Evolutionary conservation across 2,888 invertebrate genomes (phyloP).

Genomic region (Lepeophtheirus nordmannii): DNA sequence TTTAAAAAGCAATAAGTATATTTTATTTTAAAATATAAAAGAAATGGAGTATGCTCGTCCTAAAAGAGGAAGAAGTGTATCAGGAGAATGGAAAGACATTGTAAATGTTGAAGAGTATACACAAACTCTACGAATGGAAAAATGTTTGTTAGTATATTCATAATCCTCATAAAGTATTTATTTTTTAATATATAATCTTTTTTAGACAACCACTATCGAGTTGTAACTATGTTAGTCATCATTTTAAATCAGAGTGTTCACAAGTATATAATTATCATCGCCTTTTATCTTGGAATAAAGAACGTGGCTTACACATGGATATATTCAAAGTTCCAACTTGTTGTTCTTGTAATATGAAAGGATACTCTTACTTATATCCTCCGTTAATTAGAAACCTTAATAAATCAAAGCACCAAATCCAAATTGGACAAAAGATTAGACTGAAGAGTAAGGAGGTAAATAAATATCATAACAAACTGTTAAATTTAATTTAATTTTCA

Average conservation of each 20-base stretch:
- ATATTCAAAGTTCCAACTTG: slow-evolving; percentile 68
- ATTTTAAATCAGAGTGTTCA: slow-evolving; percentile 60
- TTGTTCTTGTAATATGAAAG: slow-evolving; percentile 64
- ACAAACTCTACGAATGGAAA: slow-evolving; percentile 62
- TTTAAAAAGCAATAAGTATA: background rate
- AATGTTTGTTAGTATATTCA: slow-evolving; percentile 50
- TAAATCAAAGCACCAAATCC: too few relatives aligned
- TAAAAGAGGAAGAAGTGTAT: slow-evolving; percentile 59
- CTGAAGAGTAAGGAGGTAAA: too few relatives aligned
- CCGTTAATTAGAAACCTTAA: slow-evolving; percentile 25
- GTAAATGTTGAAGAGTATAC: slow-evolving; percentile 70
- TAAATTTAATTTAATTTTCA: too few relatives aligned
- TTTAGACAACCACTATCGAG: slow-evolving; percentile 52
- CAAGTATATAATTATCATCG: slow-evolving; percentile 71
- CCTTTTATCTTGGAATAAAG: slow-evolving; percentile 62
- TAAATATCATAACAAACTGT: too few relatives aligned
- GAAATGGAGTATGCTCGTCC: slow-evolving; percentile 62
- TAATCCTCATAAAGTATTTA: background rate
- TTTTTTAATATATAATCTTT: slow-evolving; percentile 25
- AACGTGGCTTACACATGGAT: slow-evolving; percentile 62
- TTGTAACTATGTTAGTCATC: slow-evolving; percentile 61
- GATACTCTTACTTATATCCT: slow-evolving; percentile 38
- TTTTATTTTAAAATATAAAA: background rate
- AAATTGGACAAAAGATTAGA: too few relatives aligned
- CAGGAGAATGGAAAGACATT: slow-evolving; percentile 68